phyloP scores from a whole-genome alignment of 2,113 vertebrate genomes.

The Sciurus niger region DNA sequence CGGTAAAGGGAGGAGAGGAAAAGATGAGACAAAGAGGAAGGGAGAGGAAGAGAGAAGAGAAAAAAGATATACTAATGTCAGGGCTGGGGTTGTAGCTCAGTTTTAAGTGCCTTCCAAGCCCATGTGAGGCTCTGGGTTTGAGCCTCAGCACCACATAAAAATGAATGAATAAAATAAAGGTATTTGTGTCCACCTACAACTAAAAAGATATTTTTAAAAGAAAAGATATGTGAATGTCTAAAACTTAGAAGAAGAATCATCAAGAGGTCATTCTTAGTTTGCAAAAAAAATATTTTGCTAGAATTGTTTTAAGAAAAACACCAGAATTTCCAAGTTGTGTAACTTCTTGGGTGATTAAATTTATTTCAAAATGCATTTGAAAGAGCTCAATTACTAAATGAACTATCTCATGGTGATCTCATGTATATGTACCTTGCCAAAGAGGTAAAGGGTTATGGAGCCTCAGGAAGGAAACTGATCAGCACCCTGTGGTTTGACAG shows the following conservation, averaged over 20 bases:
- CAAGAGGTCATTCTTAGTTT: neutral
- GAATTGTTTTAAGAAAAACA: conserved; percentile 48
- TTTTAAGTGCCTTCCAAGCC: too few relatives aligned
- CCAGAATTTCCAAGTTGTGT: conserved; percentile 53
- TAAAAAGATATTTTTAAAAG: too few relatives aligned
- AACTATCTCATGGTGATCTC: conserved; percentile 58
- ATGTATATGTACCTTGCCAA: conserved; percentile 22
- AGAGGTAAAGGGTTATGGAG: conserved; percentile 24
- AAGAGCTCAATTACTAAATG: conserved; percentile 64
- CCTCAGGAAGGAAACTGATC: neutral
- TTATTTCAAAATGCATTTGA: conserved; percentile 54
- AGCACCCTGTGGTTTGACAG: conserved; percentile 27
- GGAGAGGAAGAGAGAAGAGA: neutral
- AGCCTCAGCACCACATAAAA: too few relatives aligned
- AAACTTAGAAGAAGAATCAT: conserved; percentile 10
- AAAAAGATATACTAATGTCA: neutral
- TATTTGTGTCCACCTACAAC: too few relatives aligned
- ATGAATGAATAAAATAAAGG: too few relatives aligned
- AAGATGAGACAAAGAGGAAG: neutral
- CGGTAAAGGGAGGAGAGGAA: neutral
- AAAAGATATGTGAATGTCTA: neutral
- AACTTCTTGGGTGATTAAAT: conserved; percentile 53
- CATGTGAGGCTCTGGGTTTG: too few relatives aligned
- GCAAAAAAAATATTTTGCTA: conserved; percentile 37
- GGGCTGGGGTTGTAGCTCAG: too few relatives aligned